Conservation (phyloP, 2,888 invertebrate species). For the Ceraclea dissimilis region DNA sequence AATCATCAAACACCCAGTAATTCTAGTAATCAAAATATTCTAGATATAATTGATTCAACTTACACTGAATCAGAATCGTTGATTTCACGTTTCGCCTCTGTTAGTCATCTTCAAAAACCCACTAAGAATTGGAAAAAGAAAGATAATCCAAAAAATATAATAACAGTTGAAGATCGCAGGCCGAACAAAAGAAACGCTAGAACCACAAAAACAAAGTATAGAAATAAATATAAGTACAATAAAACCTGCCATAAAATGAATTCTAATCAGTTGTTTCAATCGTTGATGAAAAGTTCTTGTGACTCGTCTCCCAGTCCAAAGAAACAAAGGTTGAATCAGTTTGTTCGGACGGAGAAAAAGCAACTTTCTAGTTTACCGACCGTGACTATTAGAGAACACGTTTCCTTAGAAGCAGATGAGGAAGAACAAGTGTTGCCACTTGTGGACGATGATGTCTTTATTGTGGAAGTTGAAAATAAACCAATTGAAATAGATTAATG, state of each 20-base stretch:
- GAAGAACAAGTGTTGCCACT: constrained; percentile 4
- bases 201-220: not conserved
- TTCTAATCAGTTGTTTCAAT: constrained; percentile 3
- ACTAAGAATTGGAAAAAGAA: too few species aligned
- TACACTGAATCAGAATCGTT: too few species aligned
- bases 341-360: constrained; percentile 6
- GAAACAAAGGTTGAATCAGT: not conserved
- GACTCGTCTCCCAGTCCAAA: not conserved
- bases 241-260: not conserved
- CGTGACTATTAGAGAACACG: constrained; percentile 6
- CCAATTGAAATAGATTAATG: constrained; percentile 14
- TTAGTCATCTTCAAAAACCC: too few species aligned
- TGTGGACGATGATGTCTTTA: constrained; percentile 10
- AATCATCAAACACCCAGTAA: too few species aligned
- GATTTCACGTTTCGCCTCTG: too few species aligned
- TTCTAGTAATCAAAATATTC: too few species aligned
- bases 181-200: not conserved
- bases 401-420: constrained; percentile 5
- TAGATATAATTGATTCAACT: too few species aligned
- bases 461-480: constrained; percentile 8
- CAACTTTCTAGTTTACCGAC: constrained; percentile 6
- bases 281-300: constrained; percentile 6
- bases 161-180: not conserved
- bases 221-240: not conserved
- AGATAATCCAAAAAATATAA: not conserved